Evolutionary conservation across 2,113 vertebrate species (phyloP).

Genomic region (Anhinga rufa): DNA sequence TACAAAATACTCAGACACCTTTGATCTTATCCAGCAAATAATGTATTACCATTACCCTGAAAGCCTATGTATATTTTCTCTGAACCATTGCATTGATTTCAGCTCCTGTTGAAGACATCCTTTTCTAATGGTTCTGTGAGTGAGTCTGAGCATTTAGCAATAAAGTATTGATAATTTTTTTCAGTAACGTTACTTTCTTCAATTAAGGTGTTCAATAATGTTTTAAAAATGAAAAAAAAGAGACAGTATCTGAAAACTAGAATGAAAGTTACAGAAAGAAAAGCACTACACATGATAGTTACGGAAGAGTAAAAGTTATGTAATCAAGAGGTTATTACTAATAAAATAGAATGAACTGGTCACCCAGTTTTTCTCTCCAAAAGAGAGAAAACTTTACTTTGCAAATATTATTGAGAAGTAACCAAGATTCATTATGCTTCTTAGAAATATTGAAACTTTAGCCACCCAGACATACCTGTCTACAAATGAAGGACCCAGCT

Average conservation of each 20-base stretch:
- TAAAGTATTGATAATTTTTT: background rate
- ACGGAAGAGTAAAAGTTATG: background rate
- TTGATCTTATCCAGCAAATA: background rate
- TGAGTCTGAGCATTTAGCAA: background rate
- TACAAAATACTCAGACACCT: background rate
- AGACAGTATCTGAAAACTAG: background rate
- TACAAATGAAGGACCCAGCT: background rate
- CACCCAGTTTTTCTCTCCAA: background rate
- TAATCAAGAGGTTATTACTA: background rate
- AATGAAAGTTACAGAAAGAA: background rate
- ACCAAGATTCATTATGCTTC: background rate
- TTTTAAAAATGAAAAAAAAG: background rate
- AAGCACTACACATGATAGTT: background rate
- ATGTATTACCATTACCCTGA: background rate
- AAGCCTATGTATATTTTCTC: background rate
- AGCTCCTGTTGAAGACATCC: background rate
- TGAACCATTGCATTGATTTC: background rate
- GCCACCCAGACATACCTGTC: background rate
- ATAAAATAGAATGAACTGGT: background rate
- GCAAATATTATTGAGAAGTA: background rate
- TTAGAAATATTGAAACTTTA: background rate
- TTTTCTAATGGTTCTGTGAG: background rate
- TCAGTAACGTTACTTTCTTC: background rate
- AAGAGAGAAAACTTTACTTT: background rate
- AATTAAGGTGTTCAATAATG: background rate